phyloP scores from a whole-genome alignment of 1,140 invertebrate species.

The Cylas formicarius region DNA sequence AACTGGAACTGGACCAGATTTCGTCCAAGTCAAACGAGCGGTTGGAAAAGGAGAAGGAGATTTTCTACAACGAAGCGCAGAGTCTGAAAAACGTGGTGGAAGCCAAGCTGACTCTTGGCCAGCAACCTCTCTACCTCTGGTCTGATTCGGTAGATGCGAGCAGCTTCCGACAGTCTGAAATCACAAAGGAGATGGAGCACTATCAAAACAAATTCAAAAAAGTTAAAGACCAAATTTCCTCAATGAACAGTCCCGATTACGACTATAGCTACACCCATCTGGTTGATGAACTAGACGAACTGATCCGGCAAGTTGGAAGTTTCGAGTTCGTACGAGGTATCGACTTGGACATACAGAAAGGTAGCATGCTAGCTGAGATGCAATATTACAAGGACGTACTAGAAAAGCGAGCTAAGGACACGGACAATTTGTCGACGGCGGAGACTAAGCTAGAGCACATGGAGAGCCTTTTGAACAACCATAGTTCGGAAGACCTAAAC shows the following conservation, averaged over 20 bases:
- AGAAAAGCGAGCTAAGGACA: conserved; percentile 10
- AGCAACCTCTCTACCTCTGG: conserved; percentile 13
- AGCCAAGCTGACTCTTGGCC: conserved; percentile 13
- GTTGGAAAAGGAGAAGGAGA: conserved; percentile 19
- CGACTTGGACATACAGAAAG: conserved; percentile 9
- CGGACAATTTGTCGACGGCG: conserved; percentile 8
- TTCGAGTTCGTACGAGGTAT: conserved; percentile 9
- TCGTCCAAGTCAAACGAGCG: conserved; percentile 11
- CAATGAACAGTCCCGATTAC: conserved; percentile 5
- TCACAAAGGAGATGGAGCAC: conserved; percentile 17
- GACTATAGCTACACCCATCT: conserved; percentile 10
- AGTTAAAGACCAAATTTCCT: conserved; percentile 17
- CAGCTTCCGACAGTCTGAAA: conserved; percentile 10
- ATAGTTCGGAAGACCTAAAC: not conserved
- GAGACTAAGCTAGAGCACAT: conserved; percentile 7
- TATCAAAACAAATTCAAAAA: conserved; percentile 14
- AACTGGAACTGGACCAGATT: conserved; percentile 18
- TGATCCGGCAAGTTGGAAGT: conserved; percentile 3
- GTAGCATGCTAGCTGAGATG: conserved; percentile 7
- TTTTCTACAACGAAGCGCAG: conserved; percentile 13
- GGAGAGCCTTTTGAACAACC: not conserved
- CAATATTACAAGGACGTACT: conserved; percentile 8
- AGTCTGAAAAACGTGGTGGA: conserved; percentile 17
- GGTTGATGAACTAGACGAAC: conserved; percentile 6
- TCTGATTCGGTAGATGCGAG: not conserved